Conservation (phyloP, 2,888 invertebrate genomes). For the Ashinkailepas kermadecensis region DNA sequence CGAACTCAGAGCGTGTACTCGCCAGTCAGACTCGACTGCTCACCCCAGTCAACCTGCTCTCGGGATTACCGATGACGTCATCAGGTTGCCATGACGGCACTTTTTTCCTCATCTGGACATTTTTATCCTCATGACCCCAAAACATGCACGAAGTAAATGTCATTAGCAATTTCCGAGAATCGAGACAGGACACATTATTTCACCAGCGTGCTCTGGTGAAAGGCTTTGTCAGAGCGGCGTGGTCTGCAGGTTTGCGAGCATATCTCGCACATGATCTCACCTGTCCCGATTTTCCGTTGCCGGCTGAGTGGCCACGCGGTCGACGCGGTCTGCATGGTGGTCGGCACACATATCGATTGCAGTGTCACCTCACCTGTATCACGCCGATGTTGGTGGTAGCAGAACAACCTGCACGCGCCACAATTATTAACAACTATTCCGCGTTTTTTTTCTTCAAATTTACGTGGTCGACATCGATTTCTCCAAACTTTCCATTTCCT, state of each 20-base stretch:
- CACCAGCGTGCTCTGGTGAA: not conserved
- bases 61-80: not conserved
- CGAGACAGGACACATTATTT: not conserved
- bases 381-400: too few relatives aligned
- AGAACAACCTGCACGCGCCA: too few relatives aligned
- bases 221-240: not conserved
- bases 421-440: too few relatives aligned
- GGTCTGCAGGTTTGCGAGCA: not conserved
- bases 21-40: too few relatives aligned
- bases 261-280: not conserved
- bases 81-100: not conserved
- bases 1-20: too few relatives aligned
- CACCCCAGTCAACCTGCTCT: not conserved
- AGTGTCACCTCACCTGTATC: too few relatives aligned
- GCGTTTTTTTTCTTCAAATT: too few relatives aligned
- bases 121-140: constrained; percentile 1
- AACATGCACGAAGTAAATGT: constrained; percentile 14
- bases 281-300: not conserved
- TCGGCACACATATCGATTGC: too few relatives aligned
- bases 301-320: not conserved
- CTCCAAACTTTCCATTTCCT: too few relatives aligned
- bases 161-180: not conserved
- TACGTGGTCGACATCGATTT: too few relatives aligned
- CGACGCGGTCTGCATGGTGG: too few relatives aligned
- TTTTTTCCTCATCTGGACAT: not conserved